phyloP scores from a whole-genome alignment of 2,797 vertebrate genomes.

The Enteromius anoplus region DNA sequence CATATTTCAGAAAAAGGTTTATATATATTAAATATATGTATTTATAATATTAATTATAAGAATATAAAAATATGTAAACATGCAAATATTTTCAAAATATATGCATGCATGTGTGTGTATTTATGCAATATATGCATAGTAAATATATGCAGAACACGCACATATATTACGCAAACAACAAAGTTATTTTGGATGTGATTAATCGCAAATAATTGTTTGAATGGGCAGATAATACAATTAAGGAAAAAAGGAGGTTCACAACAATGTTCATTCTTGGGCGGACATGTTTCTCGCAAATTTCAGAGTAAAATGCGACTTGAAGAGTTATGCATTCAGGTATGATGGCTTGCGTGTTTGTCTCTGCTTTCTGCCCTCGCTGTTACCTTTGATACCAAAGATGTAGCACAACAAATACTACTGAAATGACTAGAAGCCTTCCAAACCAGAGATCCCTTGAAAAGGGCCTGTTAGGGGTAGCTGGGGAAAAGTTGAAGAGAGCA shows the following conservation, averaged over 20 bases:
- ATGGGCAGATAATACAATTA: background rate
- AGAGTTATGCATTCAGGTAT: constrained; percentile 45
- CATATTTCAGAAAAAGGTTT: no score
- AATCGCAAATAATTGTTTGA: background rate
- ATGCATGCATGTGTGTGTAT: no score
- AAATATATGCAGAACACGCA: no score
- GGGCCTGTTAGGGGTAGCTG: constrained; percentile 60
- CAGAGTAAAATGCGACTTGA: constrained; percentile 32
- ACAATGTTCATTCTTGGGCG: background rate
- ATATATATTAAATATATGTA: no score
- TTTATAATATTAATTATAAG: no score
- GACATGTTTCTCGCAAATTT: background rate
- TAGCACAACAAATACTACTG: constrained; percentile 37
- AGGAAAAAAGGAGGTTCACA: background rate
- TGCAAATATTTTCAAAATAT: no score
- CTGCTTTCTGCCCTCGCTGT: constrained; percentile 47
- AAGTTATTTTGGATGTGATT: no score
- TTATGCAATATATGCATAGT: no score
- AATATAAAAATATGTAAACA: no score
- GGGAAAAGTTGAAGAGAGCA: constrained; percentile 65
- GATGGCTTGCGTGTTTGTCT: constrained; percentile 47
- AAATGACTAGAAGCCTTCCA: constrained; percentile 58
- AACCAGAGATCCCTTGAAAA: constrained; percentile 54
- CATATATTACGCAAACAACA: no score
- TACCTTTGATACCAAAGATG: constrained; percentile 55